Conservation (phyloP, 2,113 vertebrate genomes). For the Chascanopsetta lugubris region DNA sequence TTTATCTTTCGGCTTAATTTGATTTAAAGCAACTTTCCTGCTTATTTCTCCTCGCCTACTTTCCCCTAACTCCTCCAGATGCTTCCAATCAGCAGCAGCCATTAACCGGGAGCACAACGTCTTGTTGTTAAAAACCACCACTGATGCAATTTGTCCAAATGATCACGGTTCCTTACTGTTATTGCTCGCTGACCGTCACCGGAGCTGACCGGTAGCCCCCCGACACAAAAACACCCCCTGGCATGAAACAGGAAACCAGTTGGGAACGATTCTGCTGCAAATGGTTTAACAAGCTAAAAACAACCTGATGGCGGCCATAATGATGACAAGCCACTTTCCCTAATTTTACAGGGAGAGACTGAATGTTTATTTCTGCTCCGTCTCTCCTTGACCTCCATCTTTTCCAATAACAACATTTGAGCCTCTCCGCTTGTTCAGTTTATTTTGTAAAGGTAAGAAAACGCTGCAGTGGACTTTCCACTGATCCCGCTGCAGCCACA, state of each 20-base stretch:
- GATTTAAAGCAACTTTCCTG: background rate
- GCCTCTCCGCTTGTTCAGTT: constrained; percentile 27
- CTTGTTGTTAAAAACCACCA: background rate
- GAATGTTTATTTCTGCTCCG: constrained; percentile 37
- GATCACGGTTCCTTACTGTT: constrained; percentile 13
- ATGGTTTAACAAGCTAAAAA: constrained; percentile 8
- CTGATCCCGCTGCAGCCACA: constrained; percentile 32
- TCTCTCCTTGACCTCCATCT: constrained; percentile 33
- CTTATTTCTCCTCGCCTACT: background rate
- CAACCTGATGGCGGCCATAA: background rate
- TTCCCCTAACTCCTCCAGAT: background rate
- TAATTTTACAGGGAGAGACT: too few species aligned
- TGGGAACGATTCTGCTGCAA: constrained; percentile 10
- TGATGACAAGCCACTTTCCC: background rate
- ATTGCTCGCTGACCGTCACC: constrained; percentile 39
- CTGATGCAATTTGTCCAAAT: constrained; percentile 36
- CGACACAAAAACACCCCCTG: constrained; percentile 1
- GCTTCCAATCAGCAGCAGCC: background rate
- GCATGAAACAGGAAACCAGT: constrained; percentile 35
- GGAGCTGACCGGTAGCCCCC: background rate
- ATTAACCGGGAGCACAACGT: background rate
- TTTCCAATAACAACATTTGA: constrained; percentile 41
- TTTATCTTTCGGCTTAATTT: too few species aligned
- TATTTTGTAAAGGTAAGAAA: constrained; percentile 54
- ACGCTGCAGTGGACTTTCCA: constrained; percentile 31